These are phyloP conservation scores for Bradypodion pumilum DNA, from an alignment of 2,797 vertebrate species.

Conservation along the genomic window DNA sequence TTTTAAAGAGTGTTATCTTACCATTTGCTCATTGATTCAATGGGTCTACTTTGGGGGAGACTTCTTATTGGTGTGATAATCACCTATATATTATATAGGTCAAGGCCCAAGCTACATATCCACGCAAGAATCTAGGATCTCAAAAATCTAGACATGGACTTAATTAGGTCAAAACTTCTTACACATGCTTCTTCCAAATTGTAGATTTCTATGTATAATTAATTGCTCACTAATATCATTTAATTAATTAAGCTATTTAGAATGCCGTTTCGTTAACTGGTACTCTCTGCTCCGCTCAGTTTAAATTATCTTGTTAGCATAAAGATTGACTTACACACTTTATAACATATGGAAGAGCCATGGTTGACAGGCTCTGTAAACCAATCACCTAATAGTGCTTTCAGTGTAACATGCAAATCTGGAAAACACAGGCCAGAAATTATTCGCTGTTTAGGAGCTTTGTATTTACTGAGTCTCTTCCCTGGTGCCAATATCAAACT, in stretches of 20 bases:
- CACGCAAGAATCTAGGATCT: too few species aligned
- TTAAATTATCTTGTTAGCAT: constrained; percentile 51
- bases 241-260: constrained; percentile 69
- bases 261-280: constrained; percentile 61
- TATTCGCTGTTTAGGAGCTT: constrained; percentile 22
- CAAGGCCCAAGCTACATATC: too few species aligned
- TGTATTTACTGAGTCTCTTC: neutral
- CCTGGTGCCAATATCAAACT: constrained; percentile 15
- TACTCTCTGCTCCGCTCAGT: constrained; percentile 54
- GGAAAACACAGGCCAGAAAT: neutral
- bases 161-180: constrained; percentile 68
- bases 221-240: constrained; percentile 69
- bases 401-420: neutral
- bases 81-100: neutral
- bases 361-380: neutral
- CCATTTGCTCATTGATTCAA: too few species aligned
- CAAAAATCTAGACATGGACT: constrained; percentile 61
- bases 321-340: constrained; percentile 28
- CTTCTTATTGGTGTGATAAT: neutral
- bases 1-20: too few species aligned
- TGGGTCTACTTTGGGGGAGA: too few species aligned
- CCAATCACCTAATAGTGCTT: neutral
- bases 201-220: constrained; percentile 72
- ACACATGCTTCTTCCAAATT: constrained; percentile 41
- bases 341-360: neutral